Base-by-base conservation (phyloP, 1,140 invertebrate genomes). In the Orchesella cincta region DNA sequence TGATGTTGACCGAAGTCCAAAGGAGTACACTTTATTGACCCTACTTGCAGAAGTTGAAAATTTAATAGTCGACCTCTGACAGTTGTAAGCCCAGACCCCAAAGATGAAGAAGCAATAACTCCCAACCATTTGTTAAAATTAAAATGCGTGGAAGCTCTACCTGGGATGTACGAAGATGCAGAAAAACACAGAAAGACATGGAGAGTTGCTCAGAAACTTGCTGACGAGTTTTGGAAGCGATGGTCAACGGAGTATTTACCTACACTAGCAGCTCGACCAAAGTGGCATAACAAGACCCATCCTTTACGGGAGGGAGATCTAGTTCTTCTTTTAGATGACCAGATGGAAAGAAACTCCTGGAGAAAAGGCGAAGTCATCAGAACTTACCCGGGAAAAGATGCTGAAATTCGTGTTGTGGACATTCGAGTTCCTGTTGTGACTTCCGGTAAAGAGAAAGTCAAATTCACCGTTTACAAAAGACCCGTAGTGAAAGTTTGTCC, bases 221-320 rank as follows among this genome's bases (percentile, higher is more conserved):
- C 34, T 12, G 51, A 79, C 18, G 67, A 36, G 18, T 79, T 79
- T 29, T 79, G 75, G 78, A 39, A 39, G 29, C 33, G 35, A 18
- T 79, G 78, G 78, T 16, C 51, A 16, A n/a, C 46, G 8, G 64
- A 77, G 26, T 79, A 77, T 23, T 16, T 79, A 0, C 78, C 78
- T 2, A 28, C 34, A 14, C 18, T 77, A 12, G 71, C 71, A 18
- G 28, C 51, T 3, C 36, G 78, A 52, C 8, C 26, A 28, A 79
- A 79, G 28, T 77, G 78, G 78, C 29, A n/a, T 2, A 12, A 28
- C 2, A 31, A 77, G 16, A n/a, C 31, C 8, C 5, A 26, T 1
- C 70, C 75, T n/a, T 3, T 77, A 8, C 3, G 28, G 54, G 34
- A n/a, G 20, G 39, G 67, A 31, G 78, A 79, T 46, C n/a, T 77